Conservation (phyloP, 1,140 invertebrate species). For the Aphaenogaster rudis region DNA sequence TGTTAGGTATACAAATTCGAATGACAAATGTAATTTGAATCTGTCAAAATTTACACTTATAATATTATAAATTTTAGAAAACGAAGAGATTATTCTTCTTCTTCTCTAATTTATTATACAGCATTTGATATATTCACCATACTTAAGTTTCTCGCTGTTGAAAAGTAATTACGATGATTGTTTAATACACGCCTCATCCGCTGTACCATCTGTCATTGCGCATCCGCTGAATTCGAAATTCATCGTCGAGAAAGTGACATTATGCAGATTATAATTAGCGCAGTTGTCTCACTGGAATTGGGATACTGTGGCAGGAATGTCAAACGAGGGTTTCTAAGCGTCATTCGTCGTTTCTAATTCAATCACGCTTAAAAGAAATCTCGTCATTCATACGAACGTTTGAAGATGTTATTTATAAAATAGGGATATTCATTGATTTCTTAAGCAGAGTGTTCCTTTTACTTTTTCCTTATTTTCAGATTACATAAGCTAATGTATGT, state of each 20-base stretch:
- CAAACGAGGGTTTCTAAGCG: slow-evolving; percentile 2
- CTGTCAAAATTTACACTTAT: not conserved
- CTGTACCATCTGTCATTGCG: slow-evolving; percentile 8
- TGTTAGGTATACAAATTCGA: not conserved
- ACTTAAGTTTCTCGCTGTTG: slow-evolving; percentile 1
- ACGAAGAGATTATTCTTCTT: not conserved
- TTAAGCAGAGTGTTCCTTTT: not conserved
- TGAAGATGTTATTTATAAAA: not conserved
- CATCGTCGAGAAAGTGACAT: slow-evolving; percentile 31
- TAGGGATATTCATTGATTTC: not conserved
- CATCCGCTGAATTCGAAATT: slow-evolving; percentile 11
- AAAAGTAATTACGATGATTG: slow-evolving; percentile 15
- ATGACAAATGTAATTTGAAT: not conserved
- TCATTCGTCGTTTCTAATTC: not conserved
- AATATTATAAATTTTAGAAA: slow-evolving; percentile 28
- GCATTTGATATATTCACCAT: not conserved
- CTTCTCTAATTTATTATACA: not conserved
- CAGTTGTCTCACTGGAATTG: slow-evolving; percentile 37
- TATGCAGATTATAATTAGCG: slow-evolving; percentile 27
- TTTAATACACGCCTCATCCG: not conserved
- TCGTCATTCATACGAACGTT: not conserved
- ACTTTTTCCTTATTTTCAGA: not conserved
- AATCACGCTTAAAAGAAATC: not conserved
- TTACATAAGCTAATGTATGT: not conserved
- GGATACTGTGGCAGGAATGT: slow-evolving; percentile 1